Base-by-base conservation (phyloP, 1,140 invertebrate genomes). In the Zaprionus camerounensis region DNA sequence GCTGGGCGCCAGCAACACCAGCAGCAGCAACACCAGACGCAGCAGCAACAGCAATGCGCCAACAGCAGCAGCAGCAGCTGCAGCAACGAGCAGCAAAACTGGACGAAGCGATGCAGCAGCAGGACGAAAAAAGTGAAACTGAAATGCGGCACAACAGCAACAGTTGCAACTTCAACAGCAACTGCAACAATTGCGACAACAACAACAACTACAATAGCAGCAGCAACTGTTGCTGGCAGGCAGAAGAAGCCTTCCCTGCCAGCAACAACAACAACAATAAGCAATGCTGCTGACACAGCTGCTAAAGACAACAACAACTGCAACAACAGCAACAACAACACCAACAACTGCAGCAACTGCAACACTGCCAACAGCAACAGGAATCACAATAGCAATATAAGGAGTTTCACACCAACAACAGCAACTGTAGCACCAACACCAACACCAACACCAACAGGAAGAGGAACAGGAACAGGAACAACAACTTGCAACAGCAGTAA, bases 121-220 rank as follows among this genome's bases (percentile, higher is more conserved):
- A 65, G 46, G 64, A 78, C 71, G 78, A 81, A 68, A 22, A 77
- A 78, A 71, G 81, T 88, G 22, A 88, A 88, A n/a, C 86, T 90
- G 79, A 90, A 90, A 90, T 77, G 72, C 44, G 53, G 49, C 61
- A 2, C 38, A 76, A n/a, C 68, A 67, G 22, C 44, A 66, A 28
- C 24, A 57, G 20, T 17, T 57, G 36, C 44, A 75, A 36, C 59
- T 44, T 11, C 26, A 57, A 15, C 58, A 67, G 17, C 31, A 44
- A n/a, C 59, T 53, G 53, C 58, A 51, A 13, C 36, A n/a, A 55
- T 58, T 58, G 67, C 31, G 9, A 34, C 9, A 34, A 34, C 31
- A 9, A 11, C 31, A 9, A 11, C 31, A 34, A 34, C 31, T 34
- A 11, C 9, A 9, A 34, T 11, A 44, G n/a, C 59, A 56, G 53